A percentile compares a stretch with the other conserved stretches of the same genome.
These are phyloP conservation scores for Microtus montanus DNA, from an alignment of 2,113 vertebrate species.

Conservation along the genomic window DNA sequence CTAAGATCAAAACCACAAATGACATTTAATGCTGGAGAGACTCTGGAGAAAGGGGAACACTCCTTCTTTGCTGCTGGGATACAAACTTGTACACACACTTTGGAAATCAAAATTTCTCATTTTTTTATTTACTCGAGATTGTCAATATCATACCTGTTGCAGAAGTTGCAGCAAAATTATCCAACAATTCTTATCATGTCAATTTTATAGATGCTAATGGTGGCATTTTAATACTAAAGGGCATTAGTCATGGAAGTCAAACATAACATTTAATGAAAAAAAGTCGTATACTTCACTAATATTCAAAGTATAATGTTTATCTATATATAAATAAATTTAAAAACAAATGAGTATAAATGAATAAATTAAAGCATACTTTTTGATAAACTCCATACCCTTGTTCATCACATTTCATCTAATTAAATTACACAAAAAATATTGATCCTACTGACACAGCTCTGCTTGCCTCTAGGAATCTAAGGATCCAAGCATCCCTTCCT, in stretches of 20 bases:
- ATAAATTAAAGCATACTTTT: not conserved
- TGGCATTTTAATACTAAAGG: not conserved
- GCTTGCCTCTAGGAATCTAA: constrained; percentile 46
- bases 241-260: not conserved
- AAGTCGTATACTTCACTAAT: not conserved
- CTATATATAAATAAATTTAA: not conserved
- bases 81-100: not conserved
- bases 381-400: not conserved
- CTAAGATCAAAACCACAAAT: not conserved
- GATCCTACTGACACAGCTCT: not conserved
- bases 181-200: not conserved
- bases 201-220: constrained; percentile 1
- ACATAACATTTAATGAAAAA: not conserved
- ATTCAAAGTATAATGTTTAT: not conserved
- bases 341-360: constrained; percentile 3
- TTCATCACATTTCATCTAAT: constrained; percentile 1
- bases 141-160: constrained; percentile 20
- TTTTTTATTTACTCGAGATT: not conserved
- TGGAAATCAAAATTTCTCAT: not conserved
- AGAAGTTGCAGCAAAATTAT: constrained; percentile 6
- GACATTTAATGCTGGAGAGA: not conserved
- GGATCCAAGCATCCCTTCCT: constrained; percentile 18
- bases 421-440: constrained; percentile 53
- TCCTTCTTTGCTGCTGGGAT: not conserved
- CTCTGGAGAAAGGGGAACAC: not conserved